phyloP scores from a whole-genome alignment of 2,797 vertebrate species.

The Gila robusta region DNA sequence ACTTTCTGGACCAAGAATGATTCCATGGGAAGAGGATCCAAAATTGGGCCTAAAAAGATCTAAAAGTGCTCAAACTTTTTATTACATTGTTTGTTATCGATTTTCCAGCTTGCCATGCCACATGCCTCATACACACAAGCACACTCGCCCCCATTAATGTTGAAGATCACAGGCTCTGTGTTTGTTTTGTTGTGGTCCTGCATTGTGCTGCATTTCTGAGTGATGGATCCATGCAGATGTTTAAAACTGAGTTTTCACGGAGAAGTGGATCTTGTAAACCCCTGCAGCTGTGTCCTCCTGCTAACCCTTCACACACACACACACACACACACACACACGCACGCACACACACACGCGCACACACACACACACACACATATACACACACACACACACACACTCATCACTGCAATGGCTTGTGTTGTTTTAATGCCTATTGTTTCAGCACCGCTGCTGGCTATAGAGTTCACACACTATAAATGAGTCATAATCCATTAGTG shows the following conservation, averaged over 20 bases:
- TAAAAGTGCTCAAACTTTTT: slow-evolving; percentile 18
- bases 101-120: slow-evolving; percentile 36
- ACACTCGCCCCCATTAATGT: neutral
- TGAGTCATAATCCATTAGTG: slow-evolving; percentile 46
- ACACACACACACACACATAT: neutral
- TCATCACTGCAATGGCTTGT: slow-evolving; percentile 8
- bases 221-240: slow-evolving; percentile 53
- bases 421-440: slow-evolving; percentile 50
- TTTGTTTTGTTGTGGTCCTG: slow-evolving; percentile 60
- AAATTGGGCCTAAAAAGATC: neutral
- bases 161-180: slow-evolving; percentile 50
- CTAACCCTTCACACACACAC: slow-evolving; percentile 15
- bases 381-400: slow-evolving; percentile 1
- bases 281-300: slow-evolving; percentile 27
- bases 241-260: slow-evolving; percentile 36
- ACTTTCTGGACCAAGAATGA: neutral
- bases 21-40: neutral
- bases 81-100: slow-evolving; percentile 29
- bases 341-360: neutral
- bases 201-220: slow-evolving; percentile 31
- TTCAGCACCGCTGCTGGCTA: slow-evolving; percentile 22
- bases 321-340: neutral
- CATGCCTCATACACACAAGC: slow-evolving; percentile 17
- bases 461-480: slow-evolving; percentile 47
- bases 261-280: slow-evolving; percentile 43